Evolutionary conservation across 2,797 vertebrate genomes (phyloP).

Genomic region (Rallus crepitans): DNA sequence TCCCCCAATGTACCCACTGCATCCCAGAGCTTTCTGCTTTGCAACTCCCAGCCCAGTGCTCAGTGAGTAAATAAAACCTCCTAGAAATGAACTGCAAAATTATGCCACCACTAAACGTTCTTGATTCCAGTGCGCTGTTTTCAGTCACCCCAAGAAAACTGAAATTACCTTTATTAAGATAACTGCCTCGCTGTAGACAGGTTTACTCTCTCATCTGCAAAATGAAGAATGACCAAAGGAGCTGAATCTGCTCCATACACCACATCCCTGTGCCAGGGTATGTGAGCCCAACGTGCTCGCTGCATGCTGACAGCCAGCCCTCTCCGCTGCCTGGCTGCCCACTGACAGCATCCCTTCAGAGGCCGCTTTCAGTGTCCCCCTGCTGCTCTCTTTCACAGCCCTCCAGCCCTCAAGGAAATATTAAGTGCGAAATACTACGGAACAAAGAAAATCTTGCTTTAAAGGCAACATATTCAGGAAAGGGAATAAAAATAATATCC

Average conservation of each 20-base stretch:
- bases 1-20: not conserved
- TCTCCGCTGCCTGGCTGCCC: not conserved
- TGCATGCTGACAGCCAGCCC: not conserved
- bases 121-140: not conserved
- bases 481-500: not conserved
- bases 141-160: constrained; percentile 31
- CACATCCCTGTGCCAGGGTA: not conserved
- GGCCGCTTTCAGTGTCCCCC: not conserved
- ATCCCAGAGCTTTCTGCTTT: not conserved
- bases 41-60: not conserved
- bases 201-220: constrained; percentile 38
- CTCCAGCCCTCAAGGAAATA: not conserved
- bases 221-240: constrained; percentile 1
- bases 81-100: not conserved
- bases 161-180: constrained; percentile 48
- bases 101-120: not conserved
- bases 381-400: not conserved
- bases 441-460: constrained; percentile 17
- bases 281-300: not conserved
- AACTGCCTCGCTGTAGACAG: constrained; percentile 38
- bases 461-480: not conserved
- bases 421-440: not conserved
- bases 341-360: not conserved
- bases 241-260: not conserved
- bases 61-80: not conserved